Base-by-base conservation (phyloP, 2,888 invertebrate genomes). In the Melikaiella ostensackeni region DNA sequence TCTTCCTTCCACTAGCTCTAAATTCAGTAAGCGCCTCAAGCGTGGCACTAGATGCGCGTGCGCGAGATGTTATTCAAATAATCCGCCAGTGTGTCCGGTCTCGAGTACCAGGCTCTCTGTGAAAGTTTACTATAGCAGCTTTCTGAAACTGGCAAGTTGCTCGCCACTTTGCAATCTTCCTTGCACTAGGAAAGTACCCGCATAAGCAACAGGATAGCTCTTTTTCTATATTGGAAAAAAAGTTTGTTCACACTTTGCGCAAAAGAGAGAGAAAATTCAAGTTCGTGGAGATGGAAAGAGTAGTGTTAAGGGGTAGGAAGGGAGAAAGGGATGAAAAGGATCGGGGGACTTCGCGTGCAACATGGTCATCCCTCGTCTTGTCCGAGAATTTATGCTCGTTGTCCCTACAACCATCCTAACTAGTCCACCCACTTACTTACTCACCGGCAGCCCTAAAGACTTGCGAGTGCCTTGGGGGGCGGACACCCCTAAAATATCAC, bases 371-470 rank as follows among this genome's bases (percentile, higher is more conserved):
- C 91, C 90, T 91, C 91, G 90, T 87, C 86, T 86, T 82, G 85
- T 82, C 83, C 82, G 89, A 91, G 87, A 89, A 91, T 91, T 91
- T 91, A 91, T 91, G 87, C 89, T 85, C 88, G 88, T 88, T 88
- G 90, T 91, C 91, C 90, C 89, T 89, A 86, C 84, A 74, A 86
- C 87, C 86, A 85, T 89, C 87, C 89, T 88, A 91, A 91, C 91
- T 89, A 90, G 91, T 90, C 90, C 89, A 89, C 88, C 89, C 90
- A 89, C 89, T 91, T 89, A 89, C 89, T 89, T 89, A 89, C 87
- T 85, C 86, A 86, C 87, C 82, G 85, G 84, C 77, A 79, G 77
- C 81, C 81, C 81, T 75, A 79, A 81, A 77, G 82, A 81, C 80
- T 83, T 80, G 78, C 75, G 78, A 79, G 77, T 75, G 74, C 77